Conservation (phyloP, 2,888 invertebrate genomes). For the Ferdinandea cuprea region DNA sequence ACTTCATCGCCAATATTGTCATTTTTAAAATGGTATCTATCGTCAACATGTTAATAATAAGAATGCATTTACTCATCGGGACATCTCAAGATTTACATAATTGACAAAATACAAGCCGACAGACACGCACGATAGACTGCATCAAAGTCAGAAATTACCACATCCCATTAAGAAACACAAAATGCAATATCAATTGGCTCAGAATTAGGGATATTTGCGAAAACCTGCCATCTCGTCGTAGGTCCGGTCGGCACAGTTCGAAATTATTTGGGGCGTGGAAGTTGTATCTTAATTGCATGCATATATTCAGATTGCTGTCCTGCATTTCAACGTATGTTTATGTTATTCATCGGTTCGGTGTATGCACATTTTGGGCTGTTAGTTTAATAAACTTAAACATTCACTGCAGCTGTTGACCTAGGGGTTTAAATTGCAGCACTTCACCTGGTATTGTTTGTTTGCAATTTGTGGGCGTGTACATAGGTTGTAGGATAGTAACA, state of each 20-base stretch:
- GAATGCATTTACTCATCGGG: too few relatives aligned
- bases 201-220: slow-evolving; percentile 42
- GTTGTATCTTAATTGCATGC: slow-evolving; percentile 65
- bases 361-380: slow-evolving; percentile 34
- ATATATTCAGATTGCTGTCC: background rate
- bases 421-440: slow-evolving; percentile 27
- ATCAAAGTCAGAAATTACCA: slow-evolving; percentile 2
- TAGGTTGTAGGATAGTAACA: slow-evolving; percentile 29
- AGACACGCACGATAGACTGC: background rate
- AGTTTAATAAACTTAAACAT: slow-evolving; percentile 58
- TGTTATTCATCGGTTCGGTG: background rate
- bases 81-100: slow-evolving; percentile 53
- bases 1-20: too few relatives aligned
- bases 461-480: slow-evolving; percentile 24
- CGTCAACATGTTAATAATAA: too few relatives aligned
- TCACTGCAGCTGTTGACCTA: slow-evolving; percentile 21
- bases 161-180: slow-evolving; percentile 19
- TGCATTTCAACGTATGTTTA: background rate
- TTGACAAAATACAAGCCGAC: background rate
- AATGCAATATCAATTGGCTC: slow-evolving; percentile 41
- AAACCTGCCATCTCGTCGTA: slow-evolving; percentile 21
- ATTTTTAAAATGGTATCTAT: too few relatives aligned
- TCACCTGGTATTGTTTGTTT: slow-evolving; percentile 39
- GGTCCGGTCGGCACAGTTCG: background rate
- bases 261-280: slow-evolving; percentile 69